Base-by-base conservation (phyloP, 1,140 invertebrate genomes). In the Drosophila subobscura region DNA sequence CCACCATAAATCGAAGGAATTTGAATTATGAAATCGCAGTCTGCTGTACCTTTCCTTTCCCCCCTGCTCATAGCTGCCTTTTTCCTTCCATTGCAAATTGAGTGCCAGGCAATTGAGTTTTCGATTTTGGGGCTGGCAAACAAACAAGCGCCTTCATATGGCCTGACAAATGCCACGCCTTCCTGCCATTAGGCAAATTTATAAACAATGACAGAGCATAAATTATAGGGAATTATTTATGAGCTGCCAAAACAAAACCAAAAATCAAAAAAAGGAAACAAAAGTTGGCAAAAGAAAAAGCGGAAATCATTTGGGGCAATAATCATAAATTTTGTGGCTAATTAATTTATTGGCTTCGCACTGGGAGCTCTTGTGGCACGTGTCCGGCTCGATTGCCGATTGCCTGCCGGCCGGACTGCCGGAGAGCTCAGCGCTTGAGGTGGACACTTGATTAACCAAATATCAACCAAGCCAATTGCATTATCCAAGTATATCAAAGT, bases 321-420 rank as follows among this genome's bases (percentile, higher is more conserved):
- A 67, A 85, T 72, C 80, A 84, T 84, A 85, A 85, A 85, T 84
- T 66, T 51, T 66, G 58, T 47, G 67, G 60, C 54, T 79, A 84
- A 84, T 84, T 84, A 84, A 84, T 79, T 85, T 70, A 65, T 66
- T 59, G 46, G 44, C 42, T 50, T 50, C 14, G 55, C 56, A 40
- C 50, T 67, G 16, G 2, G n/a, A 44, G 45, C 47, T 46, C 41
- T 45, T n/a, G 33, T 8, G 49, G 41, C 54, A 40, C 57, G 54
- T 64, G 70, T 40, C 71, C 33, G 33, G 10, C 29, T 47, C 40
- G 46, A 23, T 10, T 40, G 3, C 27, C 25, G 20, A 58, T 33
- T 47, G 25, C 44, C 8, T 33, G 29, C 8, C 3, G 3, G 29
- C 0, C 8, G 0, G 29, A 8, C 27, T 3, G 29, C 7, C 7